Evolutionary conservation across 2,113 vertebrate species (phyloP).

Genomic region (Dicerorhinus sumatrensis): DNA sequence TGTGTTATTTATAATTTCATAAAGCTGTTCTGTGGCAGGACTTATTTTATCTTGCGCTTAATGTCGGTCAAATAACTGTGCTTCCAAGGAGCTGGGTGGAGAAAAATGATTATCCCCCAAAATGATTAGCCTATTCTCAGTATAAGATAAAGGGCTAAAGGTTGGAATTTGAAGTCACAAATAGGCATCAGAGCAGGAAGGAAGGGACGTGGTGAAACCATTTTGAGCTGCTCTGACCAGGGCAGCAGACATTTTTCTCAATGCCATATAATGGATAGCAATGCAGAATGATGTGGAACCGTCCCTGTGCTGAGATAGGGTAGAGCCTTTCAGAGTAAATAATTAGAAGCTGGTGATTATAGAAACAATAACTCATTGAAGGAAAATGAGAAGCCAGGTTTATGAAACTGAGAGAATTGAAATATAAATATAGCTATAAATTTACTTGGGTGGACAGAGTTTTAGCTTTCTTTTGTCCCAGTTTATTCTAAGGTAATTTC

Average conservation of each 20-base stretch:
- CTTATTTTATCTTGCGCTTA: constrained; percentile 92
- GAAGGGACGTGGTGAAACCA: background rate
- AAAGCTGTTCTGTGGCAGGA: constrained; percentile 91
- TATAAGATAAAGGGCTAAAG: constrained; percentile 79
- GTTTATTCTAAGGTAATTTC: constrained; percentile 86
- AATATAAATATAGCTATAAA: constrained; percentile 87
- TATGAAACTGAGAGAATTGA: constrained; percentile 80
- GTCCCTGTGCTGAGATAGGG: constrained; percentile 76
- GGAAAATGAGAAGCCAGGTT: constrained; percentile 80
- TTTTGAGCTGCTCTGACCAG: constrained; percentile 50
- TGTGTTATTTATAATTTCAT: constrained; percentile 94
- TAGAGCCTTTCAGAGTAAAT: constrained; percentile 82
- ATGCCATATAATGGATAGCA: constrained; percentile 70
- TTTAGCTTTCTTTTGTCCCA: constrained; percentile 81
- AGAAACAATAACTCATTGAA: constrained; percentile 83
- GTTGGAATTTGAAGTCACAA: constrained; percentile 80
- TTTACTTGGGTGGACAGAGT: constrained; percentile 79
- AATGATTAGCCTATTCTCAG: constrained; percentile 71
- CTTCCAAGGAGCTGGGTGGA: constrained; percentile 75
- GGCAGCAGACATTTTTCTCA: constrained; percentile 68
- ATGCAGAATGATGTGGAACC: constrained; percentile 81
- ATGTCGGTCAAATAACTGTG: constrained; percentile 89
- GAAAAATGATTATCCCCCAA: constrained; percentile 61
- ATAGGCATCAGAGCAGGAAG: constrained; percentile 84
- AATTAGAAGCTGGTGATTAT: constrained; percentile 86